Base-by-base conservation (phyloP, 64 coral and sea anemone genomes). In the Orbicella faveolata region DNA sequence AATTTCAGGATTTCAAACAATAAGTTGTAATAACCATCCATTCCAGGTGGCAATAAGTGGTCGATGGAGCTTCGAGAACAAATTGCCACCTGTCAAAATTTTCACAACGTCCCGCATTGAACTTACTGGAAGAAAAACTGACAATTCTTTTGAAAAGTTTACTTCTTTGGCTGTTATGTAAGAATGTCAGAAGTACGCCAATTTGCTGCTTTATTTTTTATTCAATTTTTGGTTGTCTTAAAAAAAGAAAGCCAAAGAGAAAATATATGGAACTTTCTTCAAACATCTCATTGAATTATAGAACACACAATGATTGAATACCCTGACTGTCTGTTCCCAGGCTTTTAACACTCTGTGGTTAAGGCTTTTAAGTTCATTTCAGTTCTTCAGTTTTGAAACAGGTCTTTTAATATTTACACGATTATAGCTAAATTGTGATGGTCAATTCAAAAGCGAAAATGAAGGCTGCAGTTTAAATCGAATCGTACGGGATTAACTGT, bases 1-100 rank as follows among this genome's bases (percentile, higher is more conserved):
- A 83, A 68, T 66, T 83, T 54, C 15, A 85, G 16, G 37, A 85
- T 18, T 2, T 20, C 21, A 52, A 69, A 85, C 82, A 85, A 85
- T 72, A 25, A 72, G 65, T 73, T 72, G 79, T 36, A 85, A 73
- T 73, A 37, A 66, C 37, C 39, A 48, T 23, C 15, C 37, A 52
- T 53, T 16, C 67, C 82, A 85, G 82, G 82, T 85, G 82, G 17
- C 12, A 19, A 21, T 85, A 37, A 26, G 41, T 51, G 52, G 23
- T 51, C 11, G 23, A 73, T 52, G 63, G 21, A 26, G 37, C 65
- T 85, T 73, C 20, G 37, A 73, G 61, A 52, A 67, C 18, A 83
- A 44, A 68, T 67, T 83, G 55, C 34, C 62, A 83, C 80, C 80
- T 6, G 61, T 14, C 14, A 7, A 16, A 23, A 35, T 57, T 23